Base-by-base conservation (phyloP, 2,797 vertebrate species). In the Betta splendens region DNA sequence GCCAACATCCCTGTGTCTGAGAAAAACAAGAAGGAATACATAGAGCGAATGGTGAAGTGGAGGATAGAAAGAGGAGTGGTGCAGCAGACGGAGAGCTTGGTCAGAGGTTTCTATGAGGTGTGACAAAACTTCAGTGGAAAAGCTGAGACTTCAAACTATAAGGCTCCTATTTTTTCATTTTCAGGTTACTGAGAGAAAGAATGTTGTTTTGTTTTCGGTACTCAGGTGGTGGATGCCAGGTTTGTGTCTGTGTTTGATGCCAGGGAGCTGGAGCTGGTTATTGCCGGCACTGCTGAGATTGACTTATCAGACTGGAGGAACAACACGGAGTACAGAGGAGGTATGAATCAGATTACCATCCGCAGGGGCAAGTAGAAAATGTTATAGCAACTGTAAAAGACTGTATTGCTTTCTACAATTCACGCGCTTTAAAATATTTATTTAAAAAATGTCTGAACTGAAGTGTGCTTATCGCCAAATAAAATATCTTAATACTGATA, bases 291-390 rank as follows among this genome's bases (percentile, higher is more conserved):
- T 1, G 96, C 96, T 9, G 96, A 98, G 87, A 98, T 98, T 32
- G 96, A 98, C 72, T 77, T 98, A 60, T 92, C 91, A 1, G 96
- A 98, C 3, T 98, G 96, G 96, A 96, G 96, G 83, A 96, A 91
- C 82, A 95, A 97, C 79, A 98, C 96, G 0, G 96, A 98, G 61
- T 98, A 98, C 31, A 94, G 96, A 94, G 96, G 96, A 94, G 96
- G 96, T 97, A 81, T 2, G 8, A 31, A 12, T 28, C 4, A 12
- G 26, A 20, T n/a, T n/a, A n/a, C n/a, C n/a, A n/a, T n/a, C n/a
- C n/a, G n/a, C n/a, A n/a, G n/a, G n/a, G n/a, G n/a, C n/a, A n/a
- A n/a, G n/a, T n/a, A n/a, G n/a, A n/a, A n/a, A n/a, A n/a, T n/a
- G n/a, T n/a, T n/a, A n/a, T n/a, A n/a, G n/a, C n/a, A n/a, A n/a